Evolutionary conservation across 2,888 invertebrate species (phyloP).

Genomic region (Aporophyla lueneburgensis): DNA sequence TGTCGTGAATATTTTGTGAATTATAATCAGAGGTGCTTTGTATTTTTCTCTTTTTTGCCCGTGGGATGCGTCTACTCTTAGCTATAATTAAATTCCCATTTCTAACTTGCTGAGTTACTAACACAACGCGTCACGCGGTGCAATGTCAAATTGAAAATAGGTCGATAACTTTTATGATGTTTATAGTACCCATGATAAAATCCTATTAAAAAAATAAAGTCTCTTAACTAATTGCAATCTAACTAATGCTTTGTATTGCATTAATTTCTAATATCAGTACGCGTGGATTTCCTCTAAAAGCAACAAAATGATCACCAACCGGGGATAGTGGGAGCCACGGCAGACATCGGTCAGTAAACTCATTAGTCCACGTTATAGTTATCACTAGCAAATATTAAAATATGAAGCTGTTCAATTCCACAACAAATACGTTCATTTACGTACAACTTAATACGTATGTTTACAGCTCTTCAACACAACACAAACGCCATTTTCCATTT

Average conservation of each 20-base stretch:
- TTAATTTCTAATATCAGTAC: conserved; percentile 31
- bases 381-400: conserved; percentile 76
- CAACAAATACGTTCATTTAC: conserved; percentile 65
- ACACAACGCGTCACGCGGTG: conserved; percentile 87
- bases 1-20: conserved; percentile 9
- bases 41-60: background rate
- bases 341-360: conserved; percentile 90
- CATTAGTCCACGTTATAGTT: conserved; percentile 86
- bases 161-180: conserved; percentile 74
- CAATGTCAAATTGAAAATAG: conserved; percentile 87
- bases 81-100: conserved; percentile 38
- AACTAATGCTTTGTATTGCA: background rate
- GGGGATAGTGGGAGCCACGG: conserved; percentile 90
- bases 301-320: conserved; percentile 79
- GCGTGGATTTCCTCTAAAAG: conserved; percentile 12
- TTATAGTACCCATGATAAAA: conserved; percentile 8
- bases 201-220: background rate
- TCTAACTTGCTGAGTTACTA: conserved; percentile 69
- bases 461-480: conserved; percentile 86
- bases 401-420: conserved; percentile 59
- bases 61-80: background rate
- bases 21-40: conserved; percentile 40
- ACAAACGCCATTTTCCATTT: conserved; percentile 88
- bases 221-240: background rate
- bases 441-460: conserved; percentile 80